Evolutionary conservation across 2,797 vertebrate species (phyloP).

Genomic region (Argya squamiceps): DNA sequence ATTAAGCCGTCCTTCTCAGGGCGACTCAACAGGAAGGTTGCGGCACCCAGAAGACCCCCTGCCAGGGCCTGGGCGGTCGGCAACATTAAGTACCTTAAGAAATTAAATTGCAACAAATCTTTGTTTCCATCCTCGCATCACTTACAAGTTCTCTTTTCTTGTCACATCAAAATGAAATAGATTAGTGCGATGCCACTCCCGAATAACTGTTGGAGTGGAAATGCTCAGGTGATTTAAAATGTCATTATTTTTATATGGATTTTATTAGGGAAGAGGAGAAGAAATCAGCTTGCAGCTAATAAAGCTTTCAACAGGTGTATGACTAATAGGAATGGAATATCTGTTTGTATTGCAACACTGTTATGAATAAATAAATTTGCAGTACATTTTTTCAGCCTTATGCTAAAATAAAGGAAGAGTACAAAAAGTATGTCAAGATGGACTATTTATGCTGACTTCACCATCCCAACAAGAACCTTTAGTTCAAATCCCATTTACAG

Average conservation of each 20-base stretch:
- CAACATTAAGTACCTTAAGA: background rate
- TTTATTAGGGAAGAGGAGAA: background rate
- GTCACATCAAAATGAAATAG: background rate
- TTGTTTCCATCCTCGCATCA: background rate
- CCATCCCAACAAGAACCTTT: background rate
- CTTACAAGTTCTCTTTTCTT: background rate
- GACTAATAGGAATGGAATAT: background rate
- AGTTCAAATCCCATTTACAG: conserved; percentile 46
- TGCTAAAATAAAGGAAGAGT: conserved; percentile 33
- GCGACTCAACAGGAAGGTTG: no score
- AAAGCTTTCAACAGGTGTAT: background rate
- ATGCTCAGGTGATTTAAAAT: background rate
- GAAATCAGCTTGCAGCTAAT: conserved; percentile 1
- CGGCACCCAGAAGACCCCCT: no score
- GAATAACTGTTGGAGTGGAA: background rate
- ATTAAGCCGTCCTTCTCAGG: no score
- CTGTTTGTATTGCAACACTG: background rate
- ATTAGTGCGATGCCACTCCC: background rate
- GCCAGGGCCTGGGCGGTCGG: no score
- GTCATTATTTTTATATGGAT: background rate
- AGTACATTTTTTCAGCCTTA: conserved; percentile 29
- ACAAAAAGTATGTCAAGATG: background rate
- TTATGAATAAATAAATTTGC: background rate
- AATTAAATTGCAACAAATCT: background rate
- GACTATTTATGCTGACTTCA: background rate